Evolutionary conservation across 2,113 vertebrate species (phyloP), one percentile per base, ranked within the genome.

Genomic region (Tonatia bakeri): DNA sequence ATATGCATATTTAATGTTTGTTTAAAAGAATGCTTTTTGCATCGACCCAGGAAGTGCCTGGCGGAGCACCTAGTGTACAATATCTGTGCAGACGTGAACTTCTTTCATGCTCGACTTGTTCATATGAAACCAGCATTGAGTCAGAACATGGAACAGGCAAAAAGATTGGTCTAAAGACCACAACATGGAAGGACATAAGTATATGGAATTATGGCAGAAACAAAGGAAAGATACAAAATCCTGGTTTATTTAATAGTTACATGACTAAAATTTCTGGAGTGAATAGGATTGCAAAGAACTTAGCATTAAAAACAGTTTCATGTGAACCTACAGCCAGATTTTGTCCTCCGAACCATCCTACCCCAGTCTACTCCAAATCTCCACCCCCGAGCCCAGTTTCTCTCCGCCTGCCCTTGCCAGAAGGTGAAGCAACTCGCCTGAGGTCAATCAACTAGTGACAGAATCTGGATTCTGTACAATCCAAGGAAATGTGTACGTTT

Each of bases 161-260:
- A 84, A 92, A 22, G 16, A 16, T 64, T 95, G 91, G 82, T 93
- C 40, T 64, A 86, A 43, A 16, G 64, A 91, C 6, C 20, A 76
- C 24, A 87, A 92, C 75, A 70, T 90, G 24, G 11, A 96, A 96
- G 69, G 76, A 40, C 33, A 70, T 40, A 76, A 90, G 91, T 87
- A 56, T 64, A 54, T 22, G n/a, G 20, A 86, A 73, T 67, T 75
- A 76, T 89, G 70, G 40, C 5, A 89, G 43, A 43, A 47, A 86
- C 92, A 94, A 76, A 75, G 3, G 75, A 84, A 76, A 75, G 33
- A 61, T 72, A 65, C 64, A 97, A 95, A 94, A 84, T 82, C 2
- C 14, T 52, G 28, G 84, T 76, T 28, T 38, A n/a, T 76, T 87
- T 90, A 31, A 43, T 81, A 72, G 67, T 17, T 12, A 81, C 83